Base-by-base conservation (phyloP, 1,140 invertebrate species). In the Drosophila kurseongensis region DNA sequence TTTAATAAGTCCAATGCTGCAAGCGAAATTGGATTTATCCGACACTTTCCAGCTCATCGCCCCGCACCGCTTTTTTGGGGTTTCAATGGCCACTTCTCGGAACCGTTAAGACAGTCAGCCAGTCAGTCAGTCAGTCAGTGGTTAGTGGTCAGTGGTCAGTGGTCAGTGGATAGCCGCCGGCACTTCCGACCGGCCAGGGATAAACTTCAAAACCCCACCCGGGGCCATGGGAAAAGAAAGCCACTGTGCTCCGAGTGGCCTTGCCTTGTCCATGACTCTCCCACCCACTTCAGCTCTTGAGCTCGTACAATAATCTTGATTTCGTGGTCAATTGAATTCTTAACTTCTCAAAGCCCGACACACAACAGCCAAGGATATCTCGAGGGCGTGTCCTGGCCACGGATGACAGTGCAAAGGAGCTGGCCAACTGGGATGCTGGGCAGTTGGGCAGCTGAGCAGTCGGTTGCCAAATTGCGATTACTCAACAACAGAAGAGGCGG, bases 321-420 rank as follows among this genome's bases (percentile, higher is more conserved):
- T 90, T 90, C 85, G 86, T 88, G 88, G 88, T 90, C 88, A 90
- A 90, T 91, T 88, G 88, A 90, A 90, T 90, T 89, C 88, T 78
- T 90, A 90, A 91, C 88, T 88, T 89, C 77, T 78, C 81, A 61
- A 86, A 76, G 62, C 74, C 79, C 80, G 85, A 55, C 78, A 86
- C 83, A 83, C 79, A 78, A 78, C 82, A 81, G 73, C 60, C 63
- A 80, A 54, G 81, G 79, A 69, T 77, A 89, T 80, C 84, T 83
- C 52, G 63, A 69, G 83, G 83, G 75, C 75, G 75, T 82, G 75
- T 75, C 68, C 66, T n/a, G 68, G 35, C 57, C 76, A 76, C 57
- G 80, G 76, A 83, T 89, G 84, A 88, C 83, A 83, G 80, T 83
- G 83, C 75, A 82, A 73, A 79, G 61, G 48, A 71, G 41, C 32